These are phyloP conservation scores for human (Homo sapiens) DNA, from an alignment of 2,113 vertebrate species.

Conservation along the genomic window GRCh38 chrX:89459001-89459500, in stretches of 20 bases:
- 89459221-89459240: not conserved
- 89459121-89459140: not conserved
- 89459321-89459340: not conserved
- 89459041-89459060: not conserved
- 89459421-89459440: not conserved
- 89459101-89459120: not conserved
- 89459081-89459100: not conserved
- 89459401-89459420: not conserved
- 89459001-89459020: not conserved
- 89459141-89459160: not conserved
- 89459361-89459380: not conserved
- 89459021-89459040: not conserved
- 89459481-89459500: not conserved
- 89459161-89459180: not conserved
- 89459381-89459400: not conserved
- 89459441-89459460: not conserved
- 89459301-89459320: not conserved
- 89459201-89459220: not conserved
- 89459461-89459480: not conserved
- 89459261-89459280: not conserved
- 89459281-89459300: not conserved
- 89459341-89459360: not conserved
- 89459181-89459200: not conserved
- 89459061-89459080: not conserved
- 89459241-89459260: not conserved